Evolutionary conservation across 2,888 invertebrate genomes (phyloP), one percentile per base, ranked within the genome.

Genomic region (Hypercompe scribonia): DNA sequence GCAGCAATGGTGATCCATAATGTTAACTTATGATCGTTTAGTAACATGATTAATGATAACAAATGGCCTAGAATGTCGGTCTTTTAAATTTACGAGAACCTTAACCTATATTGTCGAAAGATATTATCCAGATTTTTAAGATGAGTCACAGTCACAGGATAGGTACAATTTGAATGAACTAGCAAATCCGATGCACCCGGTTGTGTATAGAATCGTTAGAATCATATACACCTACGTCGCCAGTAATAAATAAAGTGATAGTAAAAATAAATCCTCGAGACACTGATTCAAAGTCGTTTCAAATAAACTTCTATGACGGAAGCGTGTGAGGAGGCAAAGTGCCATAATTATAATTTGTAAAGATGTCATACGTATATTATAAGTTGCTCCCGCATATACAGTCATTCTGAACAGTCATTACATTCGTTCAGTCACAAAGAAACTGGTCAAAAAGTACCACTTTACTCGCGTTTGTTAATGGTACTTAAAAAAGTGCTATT

Each of bases 101-200:
- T 88, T 88, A 86, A 88, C 86, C 86, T 70, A 87, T 78, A 85
- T 88, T 71, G 73, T 73, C 74, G 76, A 81, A 83, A 78, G 83
- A 84, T 75, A 78, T 83, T 84, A 79, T 82, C 80, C 84, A 86
- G 84, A 84, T 84, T 84, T 71, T 73, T 79, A 69, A 73, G 24
- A 72, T 80, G 79, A 80, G 64, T 87, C 84, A 87, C 75, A 80
- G 64, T 87, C 84, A 87, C 75, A 7, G 80, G 24, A 39, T 78
- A 83, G 73, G 73, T 71, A 74, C 72, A 75, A 78, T 78, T 81
- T 84, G 84, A 84, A 85, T 83, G 80, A 84, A 85, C 77, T 77
- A 69, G 71, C 73, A 71, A 79, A 73, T 69, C 71, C 73, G 71
- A 77, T 79, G 84, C 79, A 80, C 42, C 28, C 33, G 50, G 33